phyloP scores from a whole-genome alignment of 2,113 vertebrate genomes.

The Murina feae region DNA sequence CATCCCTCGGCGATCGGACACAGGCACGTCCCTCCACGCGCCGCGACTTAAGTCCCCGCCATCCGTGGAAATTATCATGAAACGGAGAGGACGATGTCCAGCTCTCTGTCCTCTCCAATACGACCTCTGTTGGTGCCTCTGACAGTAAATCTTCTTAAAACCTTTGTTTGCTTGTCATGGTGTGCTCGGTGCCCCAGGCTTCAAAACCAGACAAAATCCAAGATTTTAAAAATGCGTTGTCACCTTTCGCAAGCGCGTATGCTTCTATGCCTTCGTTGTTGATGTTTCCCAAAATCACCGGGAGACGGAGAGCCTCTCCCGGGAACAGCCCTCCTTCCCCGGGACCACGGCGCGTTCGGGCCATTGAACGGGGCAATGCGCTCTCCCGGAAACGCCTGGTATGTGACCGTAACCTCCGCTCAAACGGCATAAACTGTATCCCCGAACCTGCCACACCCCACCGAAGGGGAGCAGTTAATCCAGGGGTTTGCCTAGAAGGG shows the following conservation, averaged over 20 bases:
- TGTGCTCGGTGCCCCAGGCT: neutral
- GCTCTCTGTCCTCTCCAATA: neutral
- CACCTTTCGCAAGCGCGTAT: neutral
- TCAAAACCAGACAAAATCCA: neutral
- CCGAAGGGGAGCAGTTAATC: no score
- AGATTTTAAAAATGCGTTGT: neutral
- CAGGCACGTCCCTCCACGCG: neutral
- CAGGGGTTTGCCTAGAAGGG: neutral
- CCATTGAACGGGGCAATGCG: neutral
- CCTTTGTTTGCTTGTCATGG: neutral
- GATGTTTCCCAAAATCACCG: neutral
- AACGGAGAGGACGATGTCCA: neutral
- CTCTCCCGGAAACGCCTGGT: neutral
- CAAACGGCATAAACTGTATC: neutral
- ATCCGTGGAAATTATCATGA: neutral
- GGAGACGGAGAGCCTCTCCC: neutral
- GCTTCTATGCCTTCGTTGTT: neutral
- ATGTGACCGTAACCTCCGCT: neutral
- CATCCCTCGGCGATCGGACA: no score
- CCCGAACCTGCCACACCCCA: no score
- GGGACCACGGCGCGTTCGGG: neutral
- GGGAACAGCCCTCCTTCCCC: neutral
- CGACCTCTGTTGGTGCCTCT: neutral
- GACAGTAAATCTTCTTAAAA: neutral
- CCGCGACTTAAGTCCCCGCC: neutral